These are phyloP conservation scores for Pogonomyrmex barbatus DNA, from an alignment of 1,140 invertebrate species.

Conservation along the genomic window DNA sequence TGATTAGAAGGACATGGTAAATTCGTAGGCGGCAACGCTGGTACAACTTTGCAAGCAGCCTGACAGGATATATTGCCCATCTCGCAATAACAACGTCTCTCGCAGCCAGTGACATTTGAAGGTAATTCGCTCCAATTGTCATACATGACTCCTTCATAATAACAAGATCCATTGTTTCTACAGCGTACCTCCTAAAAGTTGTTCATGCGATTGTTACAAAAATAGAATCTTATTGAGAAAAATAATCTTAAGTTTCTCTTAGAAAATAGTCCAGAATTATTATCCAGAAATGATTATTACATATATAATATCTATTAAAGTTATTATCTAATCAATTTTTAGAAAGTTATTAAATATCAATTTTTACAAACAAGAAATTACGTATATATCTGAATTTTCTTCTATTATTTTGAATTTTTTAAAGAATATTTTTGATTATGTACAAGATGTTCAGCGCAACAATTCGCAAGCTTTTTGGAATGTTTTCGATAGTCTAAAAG, in stretches of 20 bases:
- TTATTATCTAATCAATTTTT: neutral
- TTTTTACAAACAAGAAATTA: no score
- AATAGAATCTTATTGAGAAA: neutral
- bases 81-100: constrained; percentile 94
- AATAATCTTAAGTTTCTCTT: neutral
- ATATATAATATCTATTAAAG: neutral
- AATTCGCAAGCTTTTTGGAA: neutral
- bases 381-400: no score
- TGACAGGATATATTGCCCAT: constrained; percentile 94
- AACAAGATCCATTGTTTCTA: constrained; percentile 92
- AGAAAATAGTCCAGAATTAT: neutral
- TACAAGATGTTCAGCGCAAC: neutral
- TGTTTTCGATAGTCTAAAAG: no score
- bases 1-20: constrained; percentile 90
- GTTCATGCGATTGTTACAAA: neutral
- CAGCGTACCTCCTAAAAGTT: constrained; percentile 88
- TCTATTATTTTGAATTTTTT: no score
- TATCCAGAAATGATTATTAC: neutral
- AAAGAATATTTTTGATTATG: neutral
- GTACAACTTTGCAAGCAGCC: constrained; percentile 91
- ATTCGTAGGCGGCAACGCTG: constrained; percentile 90
- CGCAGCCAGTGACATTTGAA: constrained; percentile 91
- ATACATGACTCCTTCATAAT: constrained; percentile 89
- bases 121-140: constrained; percentile 87
- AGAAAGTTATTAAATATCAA: no score